Base-by-base conservation (phyloP, 1,140 invertebrate species). In the Trichoplusia ni region DNA sequence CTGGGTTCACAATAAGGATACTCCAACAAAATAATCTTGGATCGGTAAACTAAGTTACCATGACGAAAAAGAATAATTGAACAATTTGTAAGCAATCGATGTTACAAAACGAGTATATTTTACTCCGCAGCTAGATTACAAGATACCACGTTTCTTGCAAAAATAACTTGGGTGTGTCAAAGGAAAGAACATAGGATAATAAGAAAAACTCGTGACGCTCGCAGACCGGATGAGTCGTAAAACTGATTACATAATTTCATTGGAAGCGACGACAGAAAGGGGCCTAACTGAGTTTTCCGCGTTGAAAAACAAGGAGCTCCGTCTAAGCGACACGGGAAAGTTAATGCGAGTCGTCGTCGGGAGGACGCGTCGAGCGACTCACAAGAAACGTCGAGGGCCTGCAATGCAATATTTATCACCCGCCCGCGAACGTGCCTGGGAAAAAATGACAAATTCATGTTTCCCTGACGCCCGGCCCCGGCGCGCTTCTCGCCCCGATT, bases 391-490 rank as follows among this genome's bases (percentile, higher is more conserved):
- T 70, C 72, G 68, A 79, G 78, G 69, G 76, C 68, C 71, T 76
- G 79, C 84, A 82, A 89, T 89, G 82, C 86, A 86, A 89, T 89
- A 89, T 87, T 89, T 87, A 89, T 89, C 80, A 85, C 84, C 73
- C 71, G 75, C 71, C 73, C 76, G 82, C 79, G 82, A 76, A 87
- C 86, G 86, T 89, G 84, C 79, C 84, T 79, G 68, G 79, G 85
- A 87, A 89, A 87, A 89, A 88, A 89, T 89, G 85, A 88, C 86
- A 89, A 89, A 89, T 89, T 86, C 86, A 88, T 86, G 85, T 84
- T 81, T 75, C 79, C 73, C 76, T 64, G 40, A 59, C 64, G 40
- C 59, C 61, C 62, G 65, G 61, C 56, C 33, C 67, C 38, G 33
- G 25, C 60, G 40, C 73, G 42, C 74, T 60, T 58, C 69, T 65